Evolutionary conservation across 2,113 vertebrate species (phyloP), one percentile per base, ranked within the genome.

Genomic region (Pygoscelis antarcticus): DNA sequence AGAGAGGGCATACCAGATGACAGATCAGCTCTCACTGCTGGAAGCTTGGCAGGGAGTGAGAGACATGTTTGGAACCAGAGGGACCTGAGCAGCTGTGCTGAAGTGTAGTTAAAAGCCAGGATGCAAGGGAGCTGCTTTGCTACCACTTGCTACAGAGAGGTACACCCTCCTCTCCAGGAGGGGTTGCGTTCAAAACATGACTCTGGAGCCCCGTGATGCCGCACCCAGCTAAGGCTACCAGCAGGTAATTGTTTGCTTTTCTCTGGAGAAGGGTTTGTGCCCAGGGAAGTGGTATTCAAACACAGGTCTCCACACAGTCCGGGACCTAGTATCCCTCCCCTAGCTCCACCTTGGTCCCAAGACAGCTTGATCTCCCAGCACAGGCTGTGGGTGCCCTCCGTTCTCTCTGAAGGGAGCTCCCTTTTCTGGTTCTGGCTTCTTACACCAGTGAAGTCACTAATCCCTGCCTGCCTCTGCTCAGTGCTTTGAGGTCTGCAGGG

Each of bases 241-340:
- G 65, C 74, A 46, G 36, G 81, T 23, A 51, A 87, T 81, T 96
- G 80, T 95, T 94, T 97, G 83, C 77, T 92, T 96, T 96, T 91
- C 81, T 49, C 64, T 72, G 51, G 89, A 95, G 34, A 96, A 94
- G 54, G 87, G 66, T 83, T 96, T 85, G 74, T 32, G 42, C 78
- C 58, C 32, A 34, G 82, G 81, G 29, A 88, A 94, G 16, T 12
- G 17, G 64, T 92, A 69, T 93, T 96, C 94, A 95, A 97, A 97
- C 92, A 95, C 40, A 69, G 69, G 44, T 57, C 61, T 83, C 65
- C 5, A 3, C 44, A 83, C 51, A 74, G 44, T 6, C 42, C 71
- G 44, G 72, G 86, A 60, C 22, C 34, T 65, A 42, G 32, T 70
- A 29, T 66, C 32, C 29, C 13, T 90, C 16, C 52, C 26, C 34